Percentiles rank a stretch among this genome's conserved stretches.
Evolutionary conservation across 2,113 vertebrate species (phyloP).

Genomic region (Protobothrops mucrosquamatus): DNA sequence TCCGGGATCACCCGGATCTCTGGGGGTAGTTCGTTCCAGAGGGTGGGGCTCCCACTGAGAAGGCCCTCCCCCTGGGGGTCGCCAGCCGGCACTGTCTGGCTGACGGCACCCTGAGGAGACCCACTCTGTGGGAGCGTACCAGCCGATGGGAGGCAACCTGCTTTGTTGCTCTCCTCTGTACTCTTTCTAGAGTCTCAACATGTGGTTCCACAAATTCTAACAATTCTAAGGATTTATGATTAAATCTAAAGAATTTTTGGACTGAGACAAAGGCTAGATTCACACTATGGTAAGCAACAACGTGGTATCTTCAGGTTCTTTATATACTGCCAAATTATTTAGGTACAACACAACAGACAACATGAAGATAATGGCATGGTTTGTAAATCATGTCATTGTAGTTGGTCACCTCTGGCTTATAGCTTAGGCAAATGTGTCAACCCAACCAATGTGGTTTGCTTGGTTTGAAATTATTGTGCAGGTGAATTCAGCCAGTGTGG

Average conservation of each 20-base stretch:
- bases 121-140: too few relatives aligned
- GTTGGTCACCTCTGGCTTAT: not conserved
- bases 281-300: not conserved
- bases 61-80: too few relatives aligned
- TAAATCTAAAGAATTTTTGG: not conserved
- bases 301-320: not conserved
- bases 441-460: not conserved
- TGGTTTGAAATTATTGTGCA: not conserved
- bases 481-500: not conserved
- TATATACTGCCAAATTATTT: not conserved
- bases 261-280: not conserved
- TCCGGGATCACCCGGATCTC: too few relatives aligned
- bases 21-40: too few relatives aligned
- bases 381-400: not conserved
- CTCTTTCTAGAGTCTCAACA: too few relatives aligned
- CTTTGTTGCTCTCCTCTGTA: too few relatives aligned
- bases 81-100: too few relatives aligned
- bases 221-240: not conserved
- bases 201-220: not conserved
- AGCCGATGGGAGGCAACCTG: too few relatives aligned
- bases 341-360: not conserved
- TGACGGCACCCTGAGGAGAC: too few relatives aligned
- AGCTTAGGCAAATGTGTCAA: not conserved
- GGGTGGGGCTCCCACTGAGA: too few relatives aligned
- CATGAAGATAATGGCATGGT: not conserved